Evolutionary conservation across 2,888 invertebrate species (phyloP).

Genomic region (Drosophila niveifrons): DNA sequence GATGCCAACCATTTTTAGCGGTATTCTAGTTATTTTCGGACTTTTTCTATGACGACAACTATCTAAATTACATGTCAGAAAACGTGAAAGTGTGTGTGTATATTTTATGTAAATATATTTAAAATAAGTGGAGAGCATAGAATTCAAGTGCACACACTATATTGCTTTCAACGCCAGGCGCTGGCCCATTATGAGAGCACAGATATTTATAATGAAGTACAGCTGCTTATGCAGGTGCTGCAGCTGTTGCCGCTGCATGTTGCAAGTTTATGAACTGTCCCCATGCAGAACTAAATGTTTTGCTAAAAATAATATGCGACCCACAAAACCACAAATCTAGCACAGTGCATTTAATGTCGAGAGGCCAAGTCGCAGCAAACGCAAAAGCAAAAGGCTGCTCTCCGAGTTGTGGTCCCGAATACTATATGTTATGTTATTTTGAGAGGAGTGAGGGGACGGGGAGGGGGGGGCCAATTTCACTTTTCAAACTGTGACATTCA

Average conservation of each 20-base stretch:
- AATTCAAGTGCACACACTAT: slow-evolving; percentile 54
- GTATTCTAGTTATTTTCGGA: slow-evolving; percentile 20
- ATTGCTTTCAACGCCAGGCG: slow-evolving; percentile 25
- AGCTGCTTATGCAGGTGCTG: slow-evolving; percentile 20
- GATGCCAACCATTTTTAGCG: slow-evolving; percentile 22
- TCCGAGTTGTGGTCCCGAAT: neutral
- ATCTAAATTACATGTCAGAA: slow-evolving; percentile 42
- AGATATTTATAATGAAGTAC: slow-evolving; percentile 60
- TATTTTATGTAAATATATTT: slow-evolving; percentile 32
- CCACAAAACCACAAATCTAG: slow-evolving; percentile 69
- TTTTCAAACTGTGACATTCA: slow-evolving; percentile 75
- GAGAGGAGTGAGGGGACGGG: neutral
- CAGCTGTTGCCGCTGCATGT: slow-evolving; percentile 24
- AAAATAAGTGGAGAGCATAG: slow-evolving; percentile 48
- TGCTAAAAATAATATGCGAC: slow-evolving; percentile 58
- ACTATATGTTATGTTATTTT: neutral
- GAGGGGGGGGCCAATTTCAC: slow-evolving; percentile 46
- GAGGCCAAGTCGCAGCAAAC: slow-evolving; percentile 18
- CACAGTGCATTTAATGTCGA: slow-evolving; percentile 54
- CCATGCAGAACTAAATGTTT: slow-evolving; percentile 21
- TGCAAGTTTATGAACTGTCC: slow-evolving; percentile 47
- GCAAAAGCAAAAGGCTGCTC: neutral
- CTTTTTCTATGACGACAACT: slow-evolving; percentile 19
- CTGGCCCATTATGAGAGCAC: slow-evolving; percentile 24
- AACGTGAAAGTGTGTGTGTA: slow-evolving; percentile 21